Evolutionary conservation across 2,888 invertebrate species (phyloP).

Genomic region (Brenthis daphne): DNA sequence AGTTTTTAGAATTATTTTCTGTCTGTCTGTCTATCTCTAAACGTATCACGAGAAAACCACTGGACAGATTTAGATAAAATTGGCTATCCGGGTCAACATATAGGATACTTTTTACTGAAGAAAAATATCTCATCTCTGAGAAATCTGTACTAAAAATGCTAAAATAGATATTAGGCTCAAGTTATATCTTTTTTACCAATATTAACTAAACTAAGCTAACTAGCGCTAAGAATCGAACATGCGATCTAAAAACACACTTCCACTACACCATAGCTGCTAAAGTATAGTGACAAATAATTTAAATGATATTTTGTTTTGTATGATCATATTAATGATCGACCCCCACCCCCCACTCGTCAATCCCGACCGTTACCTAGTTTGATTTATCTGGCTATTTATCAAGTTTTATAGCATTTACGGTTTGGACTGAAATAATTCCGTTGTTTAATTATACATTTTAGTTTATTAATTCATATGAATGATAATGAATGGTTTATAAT

Average conservation of each 20-base stretch:
- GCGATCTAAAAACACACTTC: neutral
- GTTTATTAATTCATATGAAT: conserved; percentile 26
- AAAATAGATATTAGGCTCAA: no score
- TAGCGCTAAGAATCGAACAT: neutral
- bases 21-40: no score
- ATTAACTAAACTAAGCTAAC: no score
- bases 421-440: conserved; percentile 24
- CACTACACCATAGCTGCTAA: neutral
- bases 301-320: conserved; percentile 8
- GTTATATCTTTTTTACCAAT: no score
- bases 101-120: no score
- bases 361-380: conserved; percentile 19
- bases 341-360: conserved; percentile 15
- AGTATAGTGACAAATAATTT: conserved; percentile 9
- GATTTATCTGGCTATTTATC: conserved; percentile 35
- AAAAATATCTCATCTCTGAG: no score
- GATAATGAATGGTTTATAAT: conserved; percentile 3
- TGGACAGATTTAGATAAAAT: no score
- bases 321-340: conserved; percentile 2
- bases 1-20: no score
- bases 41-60: no score
- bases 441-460: conserved; percentile 33
- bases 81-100: no score
- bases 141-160: no score
- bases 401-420: conserved; percentile 30